Conservation (phyloP, 2,113 vertebrate species). For the Puffinus mauretanicus region DNA sequence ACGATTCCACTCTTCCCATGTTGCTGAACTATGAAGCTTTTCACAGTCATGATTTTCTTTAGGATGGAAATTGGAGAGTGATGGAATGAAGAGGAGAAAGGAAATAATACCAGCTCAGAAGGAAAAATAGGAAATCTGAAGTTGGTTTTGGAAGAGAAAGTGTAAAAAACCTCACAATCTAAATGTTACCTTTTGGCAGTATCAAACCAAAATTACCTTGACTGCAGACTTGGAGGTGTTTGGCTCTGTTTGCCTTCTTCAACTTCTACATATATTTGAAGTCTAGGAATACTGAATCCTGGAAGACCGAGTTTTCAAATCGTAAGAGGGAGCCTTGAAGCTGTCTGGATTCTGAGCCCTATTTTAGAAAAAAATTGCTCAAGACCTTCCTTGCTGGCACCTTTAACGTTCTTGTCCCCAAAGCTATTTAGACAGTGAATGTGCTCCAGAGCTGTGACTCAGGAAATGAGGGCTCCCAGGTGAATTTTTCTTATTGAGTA, state of each 20-base stretch:
- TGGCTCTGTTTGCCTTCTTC: neutral
- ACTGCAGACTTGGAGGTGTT: neutral
- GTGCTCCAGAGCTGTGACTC: neutral
- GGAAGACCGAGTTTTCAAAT: neutral
- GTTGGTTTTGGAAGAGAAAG: neutral
- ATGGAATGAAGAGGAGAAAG: neutral
- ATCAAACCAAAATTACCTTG: conserved; percentile 2
- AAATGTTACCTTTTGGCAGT: neutral
- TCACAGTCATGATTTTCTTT: neutral
- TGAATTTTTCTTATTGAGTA: neutral
- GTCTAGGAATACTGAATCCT: neutral
- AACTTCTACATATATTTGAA: neutral
- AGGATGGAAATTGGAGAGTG: neutral
- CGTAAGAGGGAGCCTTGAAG: neutral
- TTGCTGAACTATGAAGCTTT: neutral
- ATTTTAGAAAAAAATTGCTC: neutral
- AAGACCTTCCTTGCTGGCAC: neutral
- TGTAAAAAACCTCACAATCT: neutral
- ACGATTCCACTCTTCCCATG: neutral
- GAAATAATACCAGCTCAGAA: neutral
- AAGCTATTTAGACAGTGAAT: neutral
- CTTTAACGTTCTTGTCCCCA: neutral
- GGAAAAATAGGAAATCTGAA: neutral
- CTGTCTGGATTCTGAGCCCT: neutral
- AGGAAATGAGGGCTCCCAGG: neutral